Conservation (phyloP, 2,797 vertebrate genomes). For the Hippocampus kuda region DNA sequence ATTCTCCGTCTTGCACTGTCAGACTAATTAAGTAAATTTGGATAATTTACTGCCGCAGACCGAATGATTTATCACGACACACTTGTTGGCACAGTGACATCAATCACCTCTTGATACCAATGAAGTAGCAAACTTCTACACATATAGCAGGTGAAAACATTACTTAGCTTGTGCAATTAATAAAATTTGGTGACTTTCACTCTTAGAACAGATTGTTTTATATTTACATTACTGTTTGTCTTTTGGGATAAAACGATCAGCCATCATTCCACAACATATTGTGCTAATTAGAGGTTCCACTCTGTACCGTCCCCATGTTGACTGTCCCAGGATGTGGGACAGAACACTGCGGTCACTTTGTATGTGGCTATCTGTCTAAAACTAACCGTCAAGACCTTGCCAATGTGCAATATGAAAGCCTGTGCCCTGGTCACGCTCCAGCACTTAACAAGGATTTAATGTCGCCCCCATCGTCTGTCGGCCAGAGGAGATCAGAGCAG, state of each 20-base stretch:
- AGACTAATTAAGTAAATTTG: too few relatives aligned
- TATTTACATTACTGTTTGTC: not conserved
- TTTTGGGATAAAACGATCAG: not conserved
- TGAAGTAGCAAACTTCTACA: too few relatives aligned
- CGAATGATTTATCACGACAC: too few relatives aligned
- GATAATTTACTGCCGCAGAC: too few relatives aligned
- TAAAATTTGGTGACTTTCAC: not conserved
- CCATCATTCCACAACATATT: not conserved
- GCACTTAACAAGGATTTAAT: conserved; percentile 65
- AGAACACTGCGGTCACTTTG: not conserved
- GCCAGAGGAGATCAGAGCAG: conserved; percentile 51
- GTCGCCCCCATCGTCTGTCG: conserved; percentile 48
- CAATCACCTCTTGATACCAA: too few relatives aligned
- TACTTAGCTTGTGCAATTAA: too few relatives aligned
- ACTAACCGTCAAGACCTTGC: not conserved
- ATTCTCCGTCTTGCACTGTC: too few relatives aligned
- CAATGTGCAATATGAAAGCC: not conserved
- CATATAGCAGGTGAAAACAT: too few relatives aligned
- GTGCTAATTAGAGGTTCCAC: not conserved
- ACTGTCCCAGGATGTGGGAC: not conserved
- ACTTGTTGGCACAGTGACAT: too few relatives aligned
- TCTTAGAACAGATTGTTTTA: not conserved
- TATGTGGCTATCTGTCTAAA: not conserved
- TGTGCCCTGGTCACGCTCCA: conserved; percentile 45
- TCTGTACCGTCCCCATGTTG: not conserved